These are phyloP conservation scores for Volucella inanis DNA, from an alignment of 2,888 invertebrate species.

Conservation along the genomic window DNA sequence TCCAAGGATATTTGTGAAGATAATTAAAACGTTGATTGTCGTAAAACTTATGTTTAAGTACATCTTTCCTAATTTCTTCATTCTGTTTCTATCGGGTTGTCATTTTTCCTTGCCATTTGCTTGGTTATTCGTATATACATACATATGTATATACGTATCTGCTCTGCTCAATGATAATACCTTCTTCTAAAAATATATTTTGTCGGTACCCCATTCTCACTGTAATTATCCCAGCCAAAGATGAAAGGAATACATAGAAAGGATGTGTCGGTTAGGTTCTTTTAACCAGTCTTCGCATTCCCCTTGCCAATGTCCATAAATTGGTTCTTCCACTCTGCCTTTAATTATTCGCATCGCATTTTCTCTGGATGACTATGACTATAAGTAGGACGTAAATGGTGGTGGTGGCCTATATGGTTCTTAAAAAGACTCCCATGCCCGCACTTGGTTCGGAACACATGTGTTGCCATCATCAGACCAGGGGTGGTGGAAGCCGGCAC, in stretches of 20 bases:
- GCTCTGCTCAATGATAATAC: constrained; percentile 36
- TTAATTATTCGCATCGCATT: constrained; percentile 64
- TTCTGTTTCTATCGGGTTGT: constrained; percentile 1
- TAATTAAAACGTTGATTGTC: constrained; percentile 71
- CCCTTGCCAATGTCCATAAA: constrained; percentile 47
- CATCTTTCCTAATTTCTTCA: constrained; percentile 9
- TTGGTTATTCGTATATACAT: constrained; percentile 10
- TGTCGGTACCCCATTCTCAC: constrained; percentile 34
- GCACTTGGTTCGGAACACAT: constrained; percentile 51
- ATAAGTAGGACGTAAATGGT: constrained; percentile 3
- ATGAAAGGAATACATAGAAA: constrained; percentile 49
- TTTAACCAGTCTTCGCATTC: constrained; percentile 21
- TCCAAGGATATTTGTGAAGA: constrained; percentile 59
- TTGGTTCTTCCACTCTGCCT: constrained; percentile 61
- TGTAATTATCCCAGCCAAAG: constrained; percentile 56
- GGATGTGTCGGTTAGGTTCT: constrained; percentile 32
- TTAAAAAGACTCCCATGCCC: constrained; percentile 48
- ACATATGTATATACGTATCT: not conserved
- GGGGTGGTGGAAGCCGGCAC: constrained; percentile 42
- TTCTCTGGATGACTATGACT: constrained; percentile 31
- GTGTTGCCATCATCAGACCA: not conserved
- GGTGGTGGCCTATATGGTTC: constrained; percentile 36
- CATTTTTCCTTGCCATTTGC: not conserved
- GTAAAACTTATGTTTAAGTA: constrained; percentile 53
- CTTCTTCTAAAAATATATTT: constrained; percentile 30